Percentiles rank a stretch among this genome's conserved stretches.
Conservation (phyloP, 2,888 invertebrate genomes). For the Sarcophaga subvicina region DNA sequence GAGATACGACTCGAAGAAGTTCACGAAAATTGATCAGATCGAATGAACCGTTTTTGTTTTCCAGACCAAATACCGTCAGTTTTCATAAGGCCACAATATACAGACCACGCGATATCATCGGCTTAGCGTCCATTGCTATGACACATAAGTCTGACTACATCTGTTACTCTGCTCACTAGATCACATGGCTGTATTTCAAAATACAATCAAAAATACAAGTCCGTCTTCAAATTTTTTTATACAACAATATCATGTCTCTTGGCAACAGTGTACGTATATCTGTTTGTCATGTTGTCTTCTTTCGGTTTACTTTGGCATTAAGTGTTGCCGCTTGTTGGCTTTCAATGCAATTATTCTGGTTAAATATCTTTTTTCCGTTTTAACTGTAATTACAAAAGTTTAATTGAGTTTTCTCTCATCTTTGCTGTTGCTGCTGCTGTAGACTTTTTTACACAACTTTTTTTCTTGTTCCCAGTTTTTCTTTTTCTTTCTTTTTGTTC, state of each 20-base stretch:
- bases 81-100: too few relatives aligned
- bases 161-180: too few relatives aligned
- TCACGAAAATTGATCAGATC: too few relatives aligned
- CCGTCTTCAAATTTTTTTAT: too few relatives aligned
- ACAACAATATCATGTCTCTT: neutral
- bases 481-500: neutral
- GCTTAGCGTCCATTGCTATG: too few relatives aligned
- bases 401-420: conserved; percentile 80
- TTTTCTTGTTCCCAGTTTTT: neutral
- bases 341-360: conserved; percentile 81
- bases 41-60: too few relatives aligned
- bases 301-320: conserved; percentile 57
- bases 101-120: too few relatives aligned
- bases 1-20: too few relatives aligned
- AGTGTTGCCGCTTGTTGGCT: conserved; percentile 75
- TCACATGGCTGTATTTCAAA: too few relatives aligned
- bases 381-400: conserved; percentile 81
- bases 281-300: conserved; percentile 5
- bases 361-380: conserved; percentile 81
- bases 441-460: neutral
- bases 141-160: too few relatives aligned
- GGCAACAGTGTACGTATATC: conserved; percentile 51
- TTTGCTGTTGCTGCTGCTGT: conserved; percentile 58
- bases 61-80: too few relatives aligned
- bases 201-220: too few relatives aligned